Conservation (phyloP, 2,113 vertebrate genomes). For the Naja naja region DNA sequence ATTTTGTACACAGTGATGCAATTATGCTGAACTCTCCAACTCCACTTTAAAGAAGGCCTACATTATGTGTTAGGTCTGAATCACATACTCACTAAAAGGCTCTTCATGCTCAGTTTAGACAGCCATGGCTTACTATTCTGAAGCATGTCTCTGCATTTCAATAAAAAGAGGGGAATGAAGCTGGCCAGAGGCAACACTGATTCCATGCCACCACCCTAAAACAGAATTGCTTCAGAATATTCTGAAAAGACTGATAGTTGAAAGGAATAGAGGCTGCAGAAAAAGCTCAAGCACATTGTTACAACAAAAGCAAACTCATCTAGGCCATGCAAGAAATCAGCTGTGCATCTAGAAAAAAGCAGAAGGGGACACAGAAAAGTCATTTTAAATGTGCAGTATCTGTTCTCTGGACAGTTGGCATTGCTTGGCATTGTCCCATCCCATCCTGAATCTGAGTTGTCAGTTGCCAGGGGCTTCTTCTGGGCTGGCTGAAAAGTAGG, state of each 20-base stretch:
- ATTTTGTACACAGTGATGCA: constrained; percentile 43
- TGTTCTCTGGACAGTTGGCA: constrained; percentile 25
- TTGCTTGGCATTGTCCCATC: constrained; percentile 7
- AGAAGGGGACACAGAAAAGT: constrained; percentile 60
- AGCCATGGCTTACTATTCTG: constrained; percentile 83
- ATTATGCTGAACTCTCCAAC: constrained; percentile 41
- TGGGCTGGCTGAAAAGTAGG: constrained; percentile 27
- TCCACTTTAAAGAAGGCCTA: constrained; percentile 8
- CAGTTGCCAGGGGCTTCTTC: constrained; percentile 19
- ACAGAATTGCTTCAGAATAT: constrained; percentile 99
- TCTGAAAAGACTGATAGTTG: constrained; percentile 89
- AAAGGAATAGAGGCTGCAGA: constrained; percentile 87
- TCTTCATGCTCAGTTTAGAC: constrained; percentile 72
- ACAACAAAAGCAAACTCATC: constrained; percentile 72
- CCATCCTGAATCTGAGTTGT: neutral
- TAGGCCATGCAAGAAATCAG: constrained; percentile 79
- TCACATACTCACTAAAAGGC: constrained; percentile 18
- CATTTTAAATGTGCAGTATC: constrained; percentile 79
- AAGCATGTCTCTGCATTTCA: constrained; percentile 87
- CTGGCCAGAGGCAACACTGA: constrained; percentile 95
- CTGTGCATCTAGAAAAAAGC: constrained; percentile 69
- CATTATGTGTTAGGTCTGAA: constrained; percentile 40
- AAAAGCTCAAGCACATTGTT: constrained; percentile 85
- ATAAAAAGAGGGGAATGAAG: constrained; percentile 91
- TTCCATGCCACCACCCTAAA: constrained; percentile 99